phyloP scores from a whole-genome alignment of 30 jellyfish, hydroid and myxozoan species.

The Hydra vulgaris region DNA sequence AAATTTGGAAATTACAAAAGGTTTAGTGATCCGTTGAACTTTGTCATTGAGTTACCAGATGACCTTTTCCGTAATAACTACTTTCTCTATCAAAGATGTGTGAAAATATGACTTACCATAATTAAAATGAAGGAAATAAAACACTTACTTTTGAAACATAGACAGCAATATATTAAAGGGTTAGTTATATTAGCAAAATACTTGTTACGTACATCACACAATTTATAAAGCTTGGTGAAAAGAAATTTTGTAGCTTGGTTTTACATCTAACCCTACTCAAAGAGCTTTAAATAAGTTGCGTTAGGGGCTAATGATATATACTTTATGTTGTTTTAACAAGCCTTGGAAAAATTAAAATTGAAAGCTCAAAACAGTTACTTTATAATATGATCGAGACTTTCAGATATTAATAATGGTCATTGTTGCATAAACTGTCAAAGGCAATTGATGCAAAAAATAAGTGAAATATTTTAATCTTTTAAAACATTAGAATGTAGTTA shows the following conservation, averaged over 20 bases:
- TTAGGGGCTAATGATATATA: too few relatives aligned
- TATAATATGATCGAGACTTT: too few relatives aligned
- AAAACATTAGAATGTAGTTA: too few relatives aligned
- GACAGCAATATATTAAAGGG: neutral
- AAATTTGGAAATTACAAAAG: neutral
- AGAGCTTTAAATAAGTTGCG: neutral
- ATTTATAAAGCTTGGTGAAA: neutral
- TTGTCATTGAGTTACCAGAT: neutral
- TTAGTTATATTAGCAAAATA: too few relatives aligned
- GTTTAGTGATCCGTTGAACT: neutral
- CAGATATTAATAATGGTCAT: neutral
- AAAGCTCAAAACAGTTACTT: too few relatives aligned
- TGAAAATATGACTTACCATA: neutral
- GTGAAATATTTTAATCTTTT: too few relatives aligned
- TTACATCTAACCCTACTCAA: neutral
- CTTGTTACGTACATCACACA: too few relatives aligned
- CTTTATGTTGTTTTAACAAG: too few relatives aligned
- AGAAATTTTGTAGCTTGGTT: too few relatives aligned
- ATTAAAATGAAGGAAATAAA: too few relatives aligned
- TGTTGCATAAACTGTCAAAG: neutral
- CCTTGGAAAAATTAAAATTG: too few relatives aligned
- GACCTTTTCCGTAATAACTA: neutral
- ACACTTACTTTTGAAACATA: neutral
- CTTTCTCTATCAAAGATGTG: neutral
- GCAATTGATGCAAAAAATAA: neutral